These are phyloP conservation scores for Drosophila formosana DNA, from an alignment of 2,888 invertebrate species.

Conservation along the genomic window DNA sequence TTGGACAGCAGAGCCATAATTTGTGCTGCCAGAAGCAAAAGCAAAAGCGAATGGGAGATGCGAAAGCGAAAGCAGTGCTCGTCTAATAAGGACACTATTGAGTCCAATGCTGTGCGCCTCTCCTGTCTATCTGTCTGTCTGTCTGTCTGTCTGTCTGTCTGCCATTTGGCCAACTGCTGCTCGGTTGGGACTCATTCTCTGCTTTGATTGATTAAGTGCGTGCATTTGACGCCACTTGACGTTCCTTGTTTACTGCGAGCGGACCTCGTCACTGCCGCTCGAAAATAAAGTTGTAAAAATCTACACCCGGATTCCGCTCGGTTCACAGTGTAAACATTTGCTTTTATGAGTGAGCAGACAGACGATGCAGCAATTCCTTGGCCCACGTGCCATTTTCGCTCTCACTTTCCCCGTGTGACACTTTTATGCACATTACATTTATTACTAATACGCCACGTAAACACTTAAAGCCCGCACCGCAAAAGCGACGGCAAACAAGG, in stretches of 20 bases:
- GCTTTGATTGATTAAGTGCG: constrained; percentile 77
- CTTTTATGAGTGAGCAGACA: constrained; percentile 31
- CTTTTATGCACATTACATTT: constrained; percentile 72
- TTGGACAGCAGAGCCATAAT: constrained; percentile 63
- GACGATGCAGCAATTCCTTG: constrained; percentile 13
- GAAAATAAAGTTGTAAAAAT: constrained; percentile 71
- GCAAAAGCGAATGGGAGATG: constrained; percentile 15
- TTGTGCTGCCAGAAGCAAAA: constrained; percentile 75
- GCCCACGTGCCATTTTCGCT: constrained; percentile 19
- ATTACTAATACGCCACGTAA: constrained; percentile 79
- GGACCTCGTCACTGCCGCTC: constrained; percentile 24
- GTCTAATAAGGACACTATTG: constrained; percentile 65
- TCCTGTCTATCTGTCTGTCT: background rate
- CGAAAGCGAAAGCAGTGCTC: constrained; percentile 24
- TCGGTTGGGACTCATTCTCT: constrained; percentile 37
- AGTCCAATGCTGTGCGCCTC: constrained; percentile 11
- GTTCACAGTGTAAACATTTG: constrained; percentile 69
- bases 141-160: background rate
- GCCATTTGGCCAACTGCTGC: constrained; percentile 7
- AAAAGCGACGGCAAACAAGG: constrained; percentile 62
- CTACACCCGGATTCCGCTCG: constrained; percentile 37
- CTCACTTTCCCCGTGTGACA: constrained; percentile 32
- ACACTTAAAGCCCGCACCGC: constrained; percentile 68
- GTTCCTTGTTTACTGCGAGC: constrained; percentile 37
- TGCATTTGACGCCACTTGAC: constrained; percentile 72